These are phyloP conservation scores for Coenonympha glycerion DNA, from an alignment of 2,888 invertebrate species.

Conservation along the genomic window DNA sequence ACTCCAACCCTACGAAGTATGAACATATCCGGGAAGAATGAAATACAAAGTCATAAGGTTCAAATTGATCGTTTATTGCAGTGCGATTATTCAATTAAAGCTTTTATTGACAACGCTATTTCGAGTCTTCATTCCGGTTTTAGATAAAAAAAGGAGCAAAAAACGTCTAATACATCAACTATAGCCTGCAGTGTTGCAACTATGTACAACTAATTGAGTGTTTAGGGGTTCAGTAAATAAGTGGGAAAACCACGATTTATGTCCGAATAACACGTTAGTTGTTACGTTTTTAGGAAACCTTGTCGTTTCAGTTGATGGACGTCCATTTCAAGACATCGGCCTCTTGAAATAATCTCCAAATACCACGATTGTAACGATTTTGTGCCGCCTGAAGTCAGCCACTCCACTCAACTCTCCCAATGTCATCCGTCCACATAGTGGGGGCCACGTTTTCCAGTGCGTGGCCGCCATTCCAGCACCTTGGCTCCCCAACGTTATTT, in stretches of 20 bases:
- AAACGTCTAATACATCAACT: conserved; percentile 16
- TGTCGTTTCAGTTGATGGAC: no score
- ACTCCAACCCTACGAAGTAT: background rate
- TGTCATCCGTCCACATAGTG: no score
- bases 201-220: conserved; percentile 11
- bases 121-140: conserved; percentile 18
- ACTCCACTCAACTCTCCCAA: no score
- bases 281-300: no score
- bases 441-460: no score
- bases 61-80: conserved; percentile 22
- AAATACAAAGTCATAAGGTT: conserved; percentile 14
- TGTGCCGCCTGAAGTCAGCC: no score
- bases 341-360: no score
- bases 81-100: conserved; percentile 24
- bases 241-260: background rate
- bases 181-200: conserved; percentile 24
- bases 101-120: conserved; percentile 15
- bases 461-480: no score
- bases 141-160: conserved; percentile 9
- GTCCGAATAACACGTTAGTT: background rate
- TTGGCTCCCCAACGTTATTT: no score
- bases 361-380: no score
- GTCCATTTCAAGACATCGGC: no score
- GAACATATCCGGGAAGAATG: conserved; percentile 2
- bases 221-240: conserved; percentile 14